These are phyloP conservation scores for Abrostola tripartita DNA, from an alignment of 2,888 invertebrate species.

Conservation along the genomic window DNA sequence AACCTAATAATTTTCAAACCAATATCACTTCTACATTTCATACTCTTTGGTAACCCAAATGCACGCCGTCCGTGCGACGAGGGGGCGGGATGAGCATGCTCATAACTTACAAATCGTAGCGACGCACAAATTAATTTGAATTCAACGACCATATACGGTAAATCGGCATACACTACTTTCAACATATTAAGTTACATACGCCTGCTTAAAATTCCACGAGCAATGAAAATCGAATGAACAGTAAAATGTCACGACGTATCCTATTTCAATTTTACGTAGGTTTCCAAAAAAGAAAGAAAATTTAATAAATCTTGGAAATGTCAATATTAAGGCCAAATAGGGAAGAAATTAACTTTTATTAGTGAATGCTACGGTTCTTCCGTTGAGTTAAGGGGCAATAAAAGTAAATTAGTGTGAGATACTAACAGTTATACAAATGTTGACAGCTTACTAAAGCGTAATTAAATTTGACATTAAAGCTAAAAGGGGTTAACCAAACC, in stretches of 20 bases:
- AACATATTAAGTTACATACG: conserved; percentile 14
- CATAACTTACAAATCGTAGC: conserved; percentile 71
- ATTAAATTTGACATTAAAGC: conserved; percentile 42
- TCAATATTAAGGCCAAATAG: conserved; percentile 72
- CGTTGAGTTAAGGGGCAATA: conserved; percentile 64
- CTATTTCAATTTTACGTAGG: conserved; percentile 26
- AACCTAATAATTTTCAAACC: not conserved
- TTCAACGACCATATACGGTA: conserved; percentile 47
- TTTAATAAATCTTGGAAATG: conserved; percentile 72
- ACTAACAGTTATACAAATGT: conserved; percentile 55
- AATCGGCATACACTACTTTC: conserved; percentile 47
- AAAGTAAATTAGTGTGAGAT: conserved; percentile 68
- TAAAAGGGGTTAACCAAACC: not conserved
- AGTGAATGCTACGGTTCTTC: conserved; percentile 66
- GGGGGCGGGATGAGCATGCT: conserved; percentile 69
- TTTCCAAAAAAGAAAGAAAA: conserved; percentile 61
- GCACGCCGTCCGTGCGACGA: conserved; percentile 62
- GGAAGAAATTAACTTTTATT: conserved; percentile 71
- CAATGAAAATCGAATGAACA: conserved; percentile 36
- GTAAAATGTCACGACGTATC: conserved; percentile 13
- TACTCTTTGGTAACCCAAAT: conserved; percentile 58
- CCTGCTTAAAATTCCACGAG: conserved; percentile 13
- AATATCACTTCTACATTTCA: conserved; percentile 10
- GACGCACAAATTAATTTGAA: conserved; percentile 62
- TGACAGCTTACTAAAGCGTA: conserved; percentile 58